Evolutionary conservation across 2,888 invertebrate genomes (phyloP).

Genomic region (Protodeltote pygarga): DNA sequence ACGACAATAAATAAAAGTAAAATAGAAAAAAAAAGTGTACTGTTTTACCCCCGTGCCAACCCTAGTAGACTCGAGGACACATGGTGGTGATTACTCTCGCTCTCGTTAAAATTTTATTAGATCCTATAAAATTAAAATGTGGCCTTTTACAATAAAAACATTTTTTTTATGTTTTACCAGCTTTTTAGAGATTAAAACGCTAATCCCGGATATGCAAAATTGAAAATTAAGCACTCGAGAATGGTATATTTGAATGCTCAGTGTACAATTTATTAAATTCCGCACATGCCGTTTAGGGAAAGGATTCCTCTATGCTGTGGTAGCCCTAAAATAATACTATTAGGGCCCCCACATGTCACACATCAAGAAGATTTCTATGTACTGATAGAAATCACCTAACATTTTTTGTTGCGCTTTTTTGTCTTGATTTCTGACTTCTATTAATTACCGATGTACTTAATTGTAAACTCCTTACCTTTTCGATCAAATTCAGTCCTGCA

Average conservation of each 20-base stretch:
- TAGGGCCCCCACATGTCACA: no score
- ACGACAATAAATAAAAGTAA: neutral
- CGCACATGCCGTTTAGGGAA: no score
- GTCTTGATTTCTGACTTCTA: no score
- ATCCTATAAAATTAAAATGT: conserved; percentile 41
- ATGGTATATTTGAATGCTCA: conserved; percentile 22
- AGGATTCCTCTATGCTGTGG: no score
- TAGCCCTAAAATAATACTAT: no score
- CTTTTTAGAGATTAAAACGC: conserved; percentile 55
- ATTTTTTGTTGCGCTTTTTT: no score
- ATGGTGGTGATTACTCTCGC: conserved; percentile 22
- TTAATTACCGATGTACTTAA: no score
- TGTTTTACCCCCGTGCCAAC: neutral
- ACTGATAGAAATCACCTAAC: no score
- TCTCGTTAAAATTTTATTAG: conserved; percentile 30
- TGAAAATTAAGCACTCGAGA: conserved; percentile 47
- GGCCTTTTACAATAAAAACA: conserved; percentile 49
- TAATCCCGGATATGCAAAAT: conserved; percentile 58
- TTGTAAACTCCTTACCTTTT: no score
- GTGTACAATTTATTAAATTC: no score
- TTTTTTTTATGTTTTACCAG: conserved; percentile 43
- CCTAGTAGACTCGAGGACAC: conserved; percentile 3
- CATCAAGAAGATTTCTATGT: no score
- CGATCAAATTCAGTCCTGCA: no score
- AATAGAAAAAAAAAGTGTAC: conserved; percentile 4